A percentile compares a stretch with the other conserved stretches of the same genome.
Conservation (phyloP, 1,140 invertebrate genomes). For the Diorhabda sublineata region DNA sequence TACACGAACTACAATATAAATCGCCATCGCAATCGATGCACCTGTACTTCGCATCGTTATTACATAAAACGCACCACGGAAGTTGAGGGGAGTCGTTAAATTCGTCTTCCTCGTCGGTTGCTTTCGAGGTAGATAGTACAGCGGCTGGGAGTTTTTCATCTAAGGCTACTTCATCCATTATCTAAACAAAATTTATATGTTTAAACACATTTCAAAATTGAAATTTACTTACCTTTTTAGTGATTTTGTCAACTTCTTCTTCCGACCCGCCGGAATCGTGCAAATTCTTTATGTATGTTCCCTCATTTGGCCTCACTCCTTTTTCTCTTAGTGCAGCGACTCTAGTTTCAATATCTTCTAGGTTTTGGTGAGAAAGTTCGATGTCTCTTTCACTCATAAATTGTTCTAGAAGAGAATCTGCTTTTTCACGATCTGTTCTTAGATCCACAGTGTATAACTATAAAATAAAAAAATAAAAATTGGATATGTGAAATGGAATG, state of each 20-base stretch:
- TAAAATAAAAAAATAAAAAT: background rate
- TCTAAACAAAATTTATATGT: conserved; percentile 26
- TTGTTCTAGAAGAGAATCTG: conserved; percentile 57
- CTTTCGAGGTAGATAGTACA: conserved; percentile 18
- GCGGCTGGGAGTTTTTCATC: conserved; percentile 35
- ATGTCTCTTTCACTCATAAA: conserved; percentile 56
- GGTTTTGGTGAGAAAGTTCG: conserved; percentile 50
- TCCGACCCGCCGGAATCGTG: conserved; percentile 47
- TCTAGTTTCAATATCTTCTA: conserved; percentile 52
- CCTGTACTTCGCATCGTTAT: conserved; percentile 64
- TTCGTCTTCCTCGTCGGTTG: conserved; percentile 25
- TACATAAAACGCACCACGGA: conserved; percentile 74
- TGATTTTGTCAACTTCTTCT: conserved; percentile 46
- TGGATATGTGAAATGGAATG: background rate
- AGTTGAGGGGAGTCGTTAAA: conserved; percentile 51
- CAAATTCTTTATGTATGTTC: conserved; percentile 40
- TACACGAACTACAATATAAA: conserved; percentile 67
- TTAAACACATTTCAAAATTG: background rate
- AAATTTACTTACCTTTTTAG: conserved; percentile 39
- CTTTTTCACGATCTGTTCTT: conserved; percentile 59
- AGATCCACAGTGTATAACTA: conserved; percentile 31
- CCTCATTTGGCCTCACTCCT: conserved; percentile 38
- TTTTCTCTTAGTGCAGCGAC: conserved; percentile 46
- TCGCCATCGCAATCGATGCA: conserved; percentile 68
- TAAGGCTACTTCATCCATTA: conserved; percentile 44